Evolutionary conservation across 2,113 vertebrate species (phyloP).

Genomic region (Microcebus jonahi): DNA sequence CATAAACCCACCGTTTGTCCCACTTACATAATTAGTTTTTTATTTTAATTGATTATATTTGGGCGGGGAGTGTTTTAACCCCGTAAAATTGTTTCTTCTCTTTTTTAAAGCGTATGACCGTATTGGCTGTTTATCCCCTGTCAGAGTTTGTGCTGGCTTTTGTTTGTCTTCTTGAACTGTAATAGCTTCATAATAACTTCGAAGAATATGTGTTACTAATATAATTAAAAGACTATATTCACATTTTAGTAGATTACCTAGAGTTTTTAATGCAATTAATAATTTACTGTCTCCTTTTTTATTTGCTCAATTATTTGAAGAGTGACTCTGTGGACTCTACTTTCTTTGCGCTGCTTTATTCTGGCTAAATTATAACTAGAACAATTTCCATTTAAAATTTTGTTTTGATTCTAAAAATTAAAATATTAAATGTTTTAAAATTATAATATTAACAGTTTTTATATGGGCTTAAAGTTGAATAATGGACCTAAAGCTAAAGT

Average conservation of each 20-base stretch:
- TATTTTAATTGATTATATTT: constrained; percentile 47
- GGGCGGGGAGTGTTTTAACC: background rate
- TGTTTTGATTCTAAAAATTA: constrained; percentile 25
- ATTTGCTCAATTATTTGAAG: constrained; percentile 1
- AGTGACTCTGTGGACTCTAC: background rate
- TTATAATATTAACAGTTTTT: background rate
- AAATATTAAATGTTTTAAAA: background rate
- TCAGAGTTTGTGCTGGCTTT: constrained; percentile 2
- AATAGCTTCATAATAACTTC: background rate
- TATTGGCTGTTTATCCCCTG: background rate
- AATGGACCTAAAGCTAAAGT: background rate
- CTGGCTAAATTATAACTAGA: background rate
- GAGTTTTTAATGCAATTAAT: constrained; percentile 31
- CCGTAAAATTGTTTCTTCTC: background rate
- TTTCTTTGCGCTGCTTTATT: background rate
- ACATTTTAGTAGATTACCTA: background rate
- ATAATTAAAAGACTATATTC: constrained; percentile 23
- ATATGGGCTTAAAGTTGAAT: background rate
- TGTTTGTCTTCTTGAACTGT: background rate
- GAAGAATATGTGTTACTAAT: background rate
- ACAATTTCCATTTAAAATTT: background rate
- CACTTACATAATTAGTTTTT: background rate
- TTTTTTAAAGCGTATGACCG: background rate
- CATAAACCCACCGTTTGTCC: background rate
- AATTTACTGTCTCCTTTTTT: constrained; percentile 32